These are phyloP conservation scores for Orthosia cruda DNA, from an alignment of 2,888 invertebrate species.

Conservation along the genomic window DNA sequence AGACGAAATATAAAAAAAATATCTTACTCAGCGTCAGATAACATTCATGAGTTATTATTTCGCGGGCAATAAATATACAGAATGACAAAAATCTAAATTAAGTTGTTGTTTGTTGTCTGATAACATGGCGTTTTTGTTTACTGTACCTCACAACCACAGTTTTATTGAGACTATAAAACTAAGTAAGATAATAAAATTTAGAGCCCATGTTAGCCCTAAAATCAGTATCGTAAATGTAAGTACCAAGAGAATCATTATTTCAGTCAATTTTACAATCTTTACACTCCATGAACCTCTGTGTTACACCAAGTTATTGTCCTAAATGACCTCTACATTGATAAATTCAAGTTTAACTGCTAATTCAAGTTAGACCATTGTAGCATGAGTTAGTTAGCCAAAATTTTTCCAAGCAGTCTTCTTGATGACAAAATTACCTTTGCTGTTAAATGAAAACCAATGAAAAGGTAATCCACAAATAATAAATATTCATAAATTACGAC, in stretches of 20 bases:
- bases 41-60: no score
- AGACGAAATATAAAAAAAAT: not conserved
- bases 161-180: conserved; percentile 16
- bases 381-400: no score
- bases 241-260: not conserved
- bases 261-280: not conserved
- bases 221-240: no score
- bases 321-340: no score
- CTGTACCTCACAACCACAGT: not conserved
- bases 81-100: no score
- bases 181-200: conserved; percentile 2
- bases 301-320: no score
- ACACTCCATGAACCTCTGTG: not conserved
- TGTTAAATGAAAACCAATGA: not conserved
- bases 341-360: no score
- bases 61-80: no score
- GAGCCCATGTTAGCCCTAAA: not conserved
- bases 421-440: no score
- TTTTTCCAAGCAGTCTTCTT: no score
- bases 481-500: not conserved
- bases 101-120: not conserved
- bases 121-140: not conserved
- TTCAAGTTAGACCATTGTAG: no score
- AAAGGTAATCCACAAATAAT: not conserved
- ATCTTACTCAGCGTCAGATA: not conserved